Evolutionary conservation across 2,888 invertebrate species (phyloP).

Genomic region (Camponotus fellah): DNA sequence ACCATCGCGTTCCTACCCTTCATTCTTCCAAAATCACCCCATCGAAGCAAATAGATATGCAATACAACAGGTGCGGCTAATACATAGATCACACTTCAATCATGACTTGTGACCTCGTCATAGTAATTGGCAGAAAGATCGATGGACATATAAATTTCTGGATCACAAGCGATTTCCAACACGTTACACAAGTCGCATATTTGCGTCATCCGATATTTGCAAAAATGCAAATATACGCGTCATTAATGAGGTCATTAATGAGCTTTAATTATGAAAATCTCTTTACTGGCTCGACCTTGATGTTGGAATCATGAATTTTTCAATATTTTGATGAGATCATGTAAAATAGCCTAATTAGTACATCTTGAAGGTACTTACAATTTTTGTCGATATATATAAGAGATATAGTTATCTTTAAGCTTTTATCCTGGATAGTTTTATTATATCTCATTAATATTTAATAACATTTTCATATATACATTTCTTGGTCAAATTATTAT

Average conservation of each 20-base stretch:
- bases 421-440: not conserved
- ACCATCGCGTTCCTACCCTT: constrained; percentile 35
- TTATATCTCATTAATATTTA: not conserved
- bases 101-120: not conserved
- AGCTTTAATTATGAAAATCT: constrained; percentile 35
- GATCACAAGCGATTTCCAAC: not conserved
- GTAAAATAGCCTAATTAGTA: constrained; percentile 2
- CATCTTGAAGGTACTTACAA: constrained; percentile 16
- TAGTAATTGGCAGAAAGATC: constrained; percentile 21
- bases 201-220: constrained; percentile 26
- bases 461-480: not conserved
- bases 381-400: not conserved
- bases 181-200: constrained; percentile 9
- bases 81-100: not conserved
- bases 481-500: not conserved
- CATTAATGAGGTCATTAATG: constrained; percentile 36
- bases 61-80: constrained; percentile 25
- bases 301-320: not conserved
- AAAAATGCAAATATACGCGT: constrained; percentile 6
- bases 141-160: constrained; percentile 12
- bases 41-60: constrained; percentile 32
- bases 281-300: constrained; percentile 29
- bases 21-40: not conserved
- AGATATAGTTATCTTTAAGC: not conserved
- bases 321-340: not conserved